Evolutionary conservation across 1,140 invertebrate genomes (phyloP), one percentile per base, ranked within the genome.

Genomic region (Penaeus japonicus): DNA sequence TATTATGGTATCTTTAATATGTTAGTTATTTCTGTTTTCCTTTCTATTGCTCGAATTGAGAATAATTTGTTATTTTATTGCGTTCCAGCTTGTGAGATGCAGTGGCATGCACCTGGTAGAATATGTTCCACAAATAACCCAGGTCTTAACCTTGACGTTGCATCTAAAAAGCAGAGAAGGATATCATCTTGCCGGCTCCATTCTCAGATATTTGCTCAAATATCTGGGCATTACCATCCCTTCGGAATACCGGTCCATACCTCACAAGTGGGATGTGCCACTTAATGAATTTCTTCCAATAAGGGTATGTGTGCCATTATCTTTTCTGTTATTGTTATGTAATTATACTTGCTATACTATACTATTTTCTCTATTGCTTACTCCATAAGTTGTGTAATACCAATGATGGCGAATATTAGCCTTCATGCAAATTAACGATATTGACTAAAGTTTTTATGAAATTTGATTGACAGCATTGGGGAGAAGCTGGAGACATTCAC

Each of bases 201-300:
- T 94, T 53, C 75, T 95, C 18, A 92, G 92, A 82, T 92, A 94
- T 85, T 88, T 96, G 27, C 92, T 97, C 4, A 91, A 92, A 2
- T 94, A 94, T 5, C 91, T 96, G 18, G 94, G 94, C 0, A 93
- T 92, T 10, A 93, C 96, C 0, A 94, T 94, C 89, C 93, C 96
- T 2, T 93, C 93, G n/a, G 95, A 96, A 84, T 95, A 94, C 91
- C 93, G 93, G 65, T 95, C 94, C 91, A 94, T 94, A 1, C 92
- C 94, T 10, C 93, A 94, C 18, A 94, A 95, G 84, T 95, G 94
- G 89, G 94, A 95, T 79, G 93, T 94, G 79, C 94, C 95, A 1
- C 93, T 96, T 1, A 93, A 94, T 62, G 94, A 96, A 79, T 96
- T 96, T 93, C 93, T 97, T 17, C 95, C 96, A 4, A 94, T 97